Evolutionary conservation across 2,113 vertebrate species (phyloP), one percentile per base, ranked within the genome.

Genomic region (Dicentrarchus labrax): DNA sequence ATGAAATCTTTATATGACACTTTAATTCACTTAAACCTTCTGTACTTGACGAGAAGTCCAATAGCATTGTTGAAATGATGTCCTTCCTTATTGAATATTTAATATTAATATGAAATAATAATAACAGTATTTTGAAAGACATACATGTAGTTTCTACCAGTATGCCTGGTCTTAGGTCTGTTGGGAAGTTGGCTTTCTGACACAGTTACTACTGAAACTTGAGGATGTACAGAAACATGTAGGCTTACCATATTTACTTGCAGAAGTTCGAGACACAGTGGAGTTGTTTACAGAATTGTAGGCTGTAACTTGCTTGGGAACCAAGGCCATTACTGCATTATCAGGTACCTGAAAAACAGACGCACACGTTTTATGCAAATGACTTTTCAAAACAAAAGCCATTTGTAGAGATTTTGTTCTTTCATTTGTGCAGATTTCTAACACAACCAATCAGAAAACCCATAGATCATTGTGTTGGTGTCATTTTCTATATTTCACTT

Each of bases 261-360:
- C 98, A 17, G 98, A 99, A 0, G 98, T 99, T 88, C 98, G 94
- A 59, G 98, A 99, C 30, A 99, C 97, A 0, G 97, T 99, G 81
- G 98, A 99, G 94, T 98, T 99, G 94, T 99, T 99, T 30, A 98
- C 97, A 8, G 97, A 97, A 0, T 99, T 99, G 91, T 99, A 99
- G 64, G 97, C 98, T 50, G 97, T 98, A 67, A 99, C 98, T 95
- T 99, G 98, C 91, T 99, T 99, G 86, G 98, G 99, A 77, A 99
- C 98, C 74, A 99, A 91, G 15, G 98, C 98, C 83, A 99, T 97
- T 84, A 99, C 95, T 0, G 97, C 97, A 19, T 97, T 98, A 94
- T 99, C 98, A 66, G 97, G 94, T 5, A 99, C 98, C 98, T 99
- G 86, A 0, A 86, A 84, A 66, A 77, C 17, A 82, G 5, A 85